These are phyloP conservation scores for Drosophila peninsularis DNA, from an alignment of 2,888 invertebrate species.

Conservation along the genomic window DNA sequence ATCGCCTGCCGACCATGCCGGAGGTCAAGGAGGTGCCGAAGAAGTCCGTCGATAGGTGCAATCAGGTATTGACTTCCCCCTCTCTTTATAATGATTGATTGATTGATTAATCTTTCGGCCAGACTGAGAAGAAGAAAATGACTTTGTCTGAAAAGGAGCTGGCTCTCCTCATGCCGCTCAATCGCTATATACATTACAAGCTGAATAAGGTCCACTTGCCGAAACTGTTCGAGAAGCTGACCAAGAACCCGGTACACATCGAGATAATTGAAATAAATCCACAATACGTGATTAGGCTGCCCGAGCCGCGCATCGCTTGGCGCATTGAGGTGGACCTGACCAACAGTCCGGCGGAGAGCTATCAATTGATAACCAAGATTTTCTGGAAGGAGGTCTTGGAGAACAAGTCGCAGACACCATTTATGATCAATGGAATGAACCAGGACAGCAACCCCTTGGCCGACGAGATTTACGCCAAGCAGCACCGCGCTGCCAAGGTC, in stretches of 20 bases:
- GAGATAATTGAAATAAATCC: neutral
- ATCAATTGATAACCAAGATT: neutral
- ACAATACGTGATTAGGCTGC: neutral
- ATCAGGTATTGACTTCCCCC: slow-evolving; percentile 13
- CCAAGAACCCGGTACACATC: neutral
- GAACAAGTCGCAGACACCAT: neutral
- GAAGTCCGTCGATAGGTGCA: neutral
- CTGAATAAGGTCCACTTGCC: neutral
- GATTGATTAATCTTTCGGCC: neutral
- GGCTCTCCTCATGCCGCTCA: neutral
- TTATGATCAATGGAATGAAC: neutral
- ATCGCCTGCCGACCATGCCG: neutral
- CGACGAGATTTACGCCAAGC: neutral
- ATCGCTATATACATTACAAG: neutral
- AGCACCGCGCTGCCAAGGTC: no score
- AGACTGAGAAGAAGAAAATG: neutral
- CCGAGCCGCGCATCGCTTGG: neutral
- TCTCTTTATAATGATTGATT: no score
- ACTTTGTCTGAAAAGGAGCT: neutral
- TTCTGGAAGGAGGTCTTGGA: neutral
- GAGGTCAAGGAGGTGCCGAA: neutral
- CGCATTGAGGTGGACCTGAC: neutral
- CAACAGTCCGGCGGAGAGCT: neutral
- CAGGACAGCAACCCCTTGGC: neutral
- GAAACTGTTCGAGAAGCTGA: accelerated